Conservation (phyloP, 2,113 vertebrate species). For the Sinosuthora webbiana region DNA sequence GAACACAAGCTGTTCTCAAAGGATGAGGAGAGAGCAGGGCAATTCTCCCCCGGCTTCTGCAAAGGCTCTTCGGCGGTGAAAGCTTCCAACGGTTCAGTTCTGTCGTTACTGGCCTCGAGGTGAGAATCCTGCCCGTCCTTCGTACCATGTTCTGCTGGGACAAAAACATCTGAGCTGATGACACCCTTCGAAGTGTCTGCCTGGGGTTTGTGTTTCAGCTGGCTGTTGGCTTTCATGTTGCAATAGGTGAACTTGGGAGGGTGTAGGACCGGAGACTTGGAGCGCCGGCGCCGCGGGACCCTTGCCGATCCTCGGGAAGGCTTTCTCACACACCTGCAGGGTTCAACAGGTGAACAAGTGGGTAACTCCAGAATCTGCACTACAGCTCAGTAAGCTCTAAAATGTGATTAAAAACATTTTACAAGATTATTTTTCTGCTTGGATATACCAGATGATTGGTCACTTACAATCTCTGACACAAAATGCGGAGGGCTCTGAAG, state of each 20-base stretch:
- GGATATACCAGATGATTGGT: neutral
- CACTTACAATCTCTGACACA: neutral
- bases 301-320: slow-evolving; percentile 70
- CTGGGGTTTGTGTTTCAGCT: slow-evolving; percentile 85
- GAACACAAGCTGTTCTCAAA: slow-evolving; percentile 65
- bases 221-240: slow-evolving; percentile 70
- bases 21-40: slow-evolving; percentile 35
- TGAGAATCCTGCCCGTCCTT: slow-evolving; percentile 67
- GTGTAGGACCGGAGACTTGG: slow-evolving; percentile 90
- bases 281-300: slow-evolving; percentile 77
- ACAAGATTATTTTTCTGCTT: neutral
- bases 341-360: neutral
- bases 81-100: slow-evolving; percentile 57
- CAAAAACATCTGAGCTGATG: slow-evolving; percentile 42
- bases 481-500: neutral
- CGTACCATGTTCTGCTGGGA: slow-evolving; percentile 70
- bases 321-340: slow-evolving; percentile 74
- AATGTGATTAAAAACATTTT: neutral
- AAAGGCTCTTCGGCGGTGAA: slow-evolving; percentile 53
- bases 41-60: slow-evolving; percentile 44
- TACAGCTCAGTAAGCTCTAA: neutral
- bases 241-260: slow-evolving; percentile 88
- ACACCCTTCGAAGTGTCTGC: slow-evolving; percentile 70
- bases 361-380: neutral
- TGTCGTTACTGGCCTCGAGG: slow-evolving; percentile 72